Base-by-base conservation (phyloP, 2,888 invertebrate species). In the Anticlea derivata region DNA sequence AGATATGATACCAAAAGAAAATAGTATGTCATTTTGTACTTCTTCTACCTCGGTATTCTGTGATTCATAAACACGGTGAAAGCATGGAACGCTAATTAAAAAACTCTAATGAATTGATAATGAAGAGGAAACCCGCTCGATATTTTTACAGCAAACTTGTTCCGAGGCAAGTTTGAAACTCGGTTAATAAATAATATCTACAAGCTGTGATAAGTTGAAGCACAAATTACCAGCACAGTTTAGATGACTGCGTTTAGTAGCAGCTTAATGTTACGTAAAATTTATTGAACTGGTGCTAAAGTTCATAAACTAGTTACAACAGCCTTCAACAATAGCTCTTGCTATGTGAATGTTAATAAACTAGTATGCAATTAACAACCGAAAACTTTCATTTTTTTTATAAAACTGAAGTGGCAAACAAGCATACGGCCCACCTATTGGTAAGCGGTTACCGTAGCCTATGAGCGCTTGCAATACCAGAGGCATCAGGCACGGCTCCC, bases 71-170 rank as follows among this genome's bases (percentile, higher is more conserved):
- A 48, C 39, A 46, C 39, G 10, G 33, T 30, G 41, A 48, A 34
- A 41, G 29, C 35, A 34, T 26, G 5, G 10, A 53, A 45, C 8
- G 38, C 41, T 52, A 39, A 55, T 48, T 43, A 44, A 44, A 50
- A 17, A 53, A 43, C 40, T 57, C 37, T 30, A 48, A 33, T 49
- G 46, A 60, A 50, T 51, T 56, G 45, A 51, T 54, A 43, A 47
- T 43, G 38, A 43, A 40, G 43, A 33, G 23, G 43, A 50, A 38
- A 40, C 29, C 26, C 26, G 35, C 17, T 22, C n/a, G 30, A 38
- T 33, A 31, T 35, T 43, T 52, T 50, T 47, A 39, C 24, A 34
- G 34, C 11, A 44, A 39, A 22, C 11, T 35, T 41, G 34, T 35
- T 37, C 13, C 37, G 6, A 6, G 2, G 26, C 23, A 34, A 43